Base-by-base conservation (phyloP, 2,113 vertebrate genomes). In the Xiphophorus maculatus region DNA sequence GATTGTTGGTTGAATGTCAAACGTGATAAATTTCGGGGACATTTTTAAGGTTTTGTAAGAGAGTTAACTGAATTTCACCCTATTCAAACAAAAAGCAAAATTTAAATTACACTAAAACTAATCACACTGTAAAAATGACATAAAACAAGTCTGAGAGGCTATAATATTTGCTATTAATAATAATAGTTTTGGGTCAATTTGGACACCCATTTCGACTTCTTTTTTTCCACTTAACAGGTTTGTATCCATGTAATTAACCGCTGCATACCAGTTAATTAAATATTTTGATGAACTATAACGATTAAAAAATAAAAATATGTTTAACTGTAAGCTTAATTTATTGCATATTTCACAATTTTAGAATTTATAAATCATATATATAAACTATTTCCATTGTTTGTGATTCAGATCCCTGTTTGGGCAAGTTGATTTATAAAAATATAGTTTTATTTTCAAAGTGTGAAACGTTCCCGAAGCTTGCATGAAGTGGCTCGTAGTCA, bases 1-100 rank as follows among this genome's bases (percentile, higher is more conserved):
- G 82, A 79, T 65, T 2, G 51, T 68, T 72, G 86, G 87, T 82
- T 81, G 69, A 88, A 81, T 32, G 64, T 83, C 79, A 69, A 72
- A 85, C 71, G 42, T 64, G 60, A 72, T 83, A 79, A 83, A 81
- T 79, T 74, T 72, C 78, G 72, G 1, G 76, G 74, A 69, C 66
- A 58, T 48, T 48, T 48, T 42, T 12, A 11, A 37, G 42, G 15
- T 54, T 54, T 54, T n/a, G 71, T 80, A 75, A 68, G 28, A 69
- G 2, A 61, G 30, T 14, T 17, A 10, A 73, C 25, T 61, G 19
- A n/a, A 64, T 63, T n/a, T 63, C 14, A 17, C 44, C 44, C 13
- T 30, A 30, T 42, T 66, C 15, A 65, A 64, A 58, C 54, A 66
- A 68, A 48, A 3, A 32, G 40, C 15, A 15, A 29, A 64, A 70